These are phyloP conservation scores for Drosophila mulleri DNA, from an alignment of 2,888 invertebrate genomes.

Conservation along the genomic window DNA sequence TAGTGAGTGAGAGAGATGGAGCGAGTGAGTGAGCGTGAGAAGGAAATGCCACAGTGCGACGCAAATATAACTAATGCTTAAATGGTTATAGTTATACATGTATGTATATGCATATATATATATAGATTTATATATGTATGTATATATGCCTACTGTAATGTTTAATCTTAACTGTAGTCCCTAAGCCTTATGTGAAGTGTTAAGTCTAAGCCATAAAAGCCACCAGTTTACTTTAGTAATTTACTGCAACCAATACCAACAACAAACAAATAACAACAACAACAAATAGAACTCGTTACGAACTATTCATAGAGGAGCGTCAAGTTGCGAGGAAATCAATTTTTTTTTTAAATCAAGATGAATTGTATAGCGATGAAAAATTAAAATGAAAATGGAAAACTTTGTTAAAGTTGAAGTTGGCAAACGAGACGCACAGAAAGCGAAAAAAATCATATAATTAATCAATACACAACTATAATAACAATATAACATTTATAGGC, in stretches of 20 bases:
- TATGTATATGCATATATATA: conserved; percentile 22
- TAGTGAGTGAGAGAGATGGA: conserved; percentile 4
- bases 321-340: conserved; percentile 6
- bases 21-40: conserved; percentile 1
- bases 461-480: conserved; percentile 37
- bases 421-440: conserved; percentile 46
- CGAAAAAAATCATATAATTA: conserved; percentile 30
- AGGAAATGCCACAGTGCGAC: conserved; percentile 19
- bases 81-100: conserved; percentile 25
- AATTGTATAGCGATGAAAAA: conserved; percentile 14
- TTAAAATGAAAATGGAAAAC: conserved; percentile 1
- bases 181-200: conserved; percentile 64
- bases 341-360: background rate
- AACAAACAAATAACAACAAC: conserved; percentile 22
- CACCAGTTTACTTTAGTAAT: conserved; percentile 75
- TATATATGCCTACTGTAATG: conserved; percentile 35
- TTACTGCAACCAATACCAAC: conserved; percentile 51
- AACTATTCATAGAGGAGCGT: conserved; percentile 10
- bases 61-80: conserved; percentile 43
- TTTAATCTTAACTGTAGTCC: conserved; percentile 36
- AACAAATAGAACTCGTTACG: conserved; percentile 18
- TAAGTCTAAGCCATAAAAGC: conserved; percentile 74
- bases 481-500: conserved; percentile 34
- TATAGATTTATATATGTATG: conserved; percentile 16
- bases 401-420: conserved; percentile 33